Conservation (phyloP, 1,140 invertebrate species). For the Phymastichus coffea region DNA sequence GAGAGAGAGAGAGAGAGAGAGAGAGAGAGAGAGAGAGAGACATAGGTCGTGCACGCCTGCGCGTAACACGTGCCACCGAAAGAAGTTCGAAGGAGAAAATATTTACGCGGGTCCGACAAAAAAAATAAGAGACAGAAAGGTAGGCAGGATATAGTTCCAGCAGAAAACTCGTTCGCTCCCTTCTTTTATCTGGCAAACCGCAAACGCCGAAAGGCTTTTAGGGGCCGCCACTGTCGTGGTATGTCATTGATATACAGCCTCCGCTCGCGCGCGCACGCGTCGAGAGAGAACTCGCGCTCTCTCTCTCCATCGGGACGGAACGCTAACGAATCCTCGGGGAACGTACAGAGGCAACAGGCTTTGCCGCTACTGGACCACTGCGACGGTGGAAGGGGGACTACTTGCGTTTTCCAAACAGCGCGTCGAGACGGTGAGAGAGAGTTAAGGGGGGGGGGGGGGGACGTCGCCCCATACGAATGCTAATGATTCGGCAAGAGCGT, state of each 20-base stretch:
- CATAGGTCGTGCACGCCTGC: no score
- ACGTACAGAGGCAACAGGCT: slow-evolving; percentile 11
- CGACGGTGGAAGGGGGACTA: slow-evolving; percentile 4
- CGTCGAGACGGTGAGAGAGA: neutral
- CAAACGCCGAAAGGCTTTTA: slow-evolving; percentile 53
- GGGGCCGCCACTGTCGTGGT: slow-evolving; percentile 30
- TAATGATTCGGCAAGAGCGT: slow-evolving; percentile 34
- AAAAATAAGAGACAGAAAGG: neutral
- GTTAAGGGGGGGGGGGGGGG: neutral
- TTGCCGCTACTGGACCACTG: neutral
- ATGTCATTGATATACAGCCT: slow-evolving; percentile 49
- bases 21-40: neutral
- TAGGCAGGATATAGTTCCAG: neutral
- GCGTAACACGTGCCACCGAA: no score
- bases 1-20: neutral
- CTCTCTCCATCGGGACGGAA: slow-evolving; percentile 38
- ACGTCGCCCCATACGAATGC: slow-evolving; percentile 42
- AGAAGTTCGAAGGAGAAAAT: slow-evolving; percentile 8
- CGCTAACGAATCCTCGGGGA: slow-evolving; percentile 47
- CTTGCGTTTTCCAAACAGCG: slow-evolving; percentile 1
- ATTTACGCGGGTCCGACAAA: slow-evolving; percentile 6
- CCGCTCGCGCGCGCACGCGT: neutral
- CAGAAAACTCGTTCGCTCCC: slow-evolving; percentile 29
- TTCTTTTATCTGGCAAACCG: slow-evolving; percentile 45
- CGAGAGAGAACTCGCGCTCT: neutral